Evolutionary conservation across 2,113 vertebrate species (phyloP).

Genomic region (Amazona vittata): DNA sequence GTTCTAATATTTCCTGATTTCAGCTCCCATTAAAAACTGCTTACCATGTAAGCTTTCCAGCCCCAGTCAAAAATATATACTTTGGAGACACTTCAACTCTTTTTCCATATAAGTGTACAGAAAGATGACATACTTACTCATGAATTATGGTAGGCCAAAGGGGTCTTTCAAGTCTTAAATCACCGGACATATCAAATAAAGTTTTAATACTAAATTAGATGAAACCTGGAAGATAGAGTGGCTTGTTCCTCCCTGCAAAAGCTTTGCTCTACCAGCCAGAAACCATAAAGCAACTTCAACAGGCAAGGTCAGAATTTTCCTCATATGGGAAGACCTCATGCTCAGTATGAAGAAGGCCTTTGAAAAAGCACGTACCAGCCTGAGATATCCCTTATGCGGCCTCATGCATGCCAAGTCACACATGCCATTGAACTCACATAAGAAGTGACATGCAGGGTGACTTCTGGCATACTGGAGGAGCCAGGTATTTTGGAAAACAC

Average conservation of each 20-base stretch:
- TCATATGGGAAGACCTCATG: neutral
- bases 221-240: neutral
- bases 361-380: neutral
- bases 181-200: neutral
- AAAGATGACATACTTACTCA: neutral
- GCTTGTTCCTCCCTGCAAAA: neutral
- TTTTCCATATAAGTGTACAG: neutral
- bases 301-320: neutral
- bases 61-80: neutral
- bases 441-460: neutral
- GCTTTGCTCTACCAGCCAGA: neutral
- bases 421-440: neutral
- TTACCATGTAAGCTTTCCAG: neutral
- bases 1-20: neutral
- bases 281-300: neutral
- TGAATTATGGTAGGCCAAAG: neutral
- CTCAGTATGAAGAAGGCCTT: neutral
- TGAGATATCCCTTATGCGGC: neutral
- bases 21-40: slow-evolving; percentile 1
- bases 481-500: neutral
- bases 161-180: slow-evolving; percentile 6
- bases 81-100: slow-evolving; percentile 22
- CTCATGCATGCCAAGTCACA: neutral
- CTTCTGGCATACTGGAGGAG: neutral
- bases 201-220: neutral